A percentile compares a stretch with the other conserved stretches of the same genome.
phyloP scores from a whole-genome alignment of 1,140 invertebrate genomes.

The Notospermus geniculatus region DNA sequence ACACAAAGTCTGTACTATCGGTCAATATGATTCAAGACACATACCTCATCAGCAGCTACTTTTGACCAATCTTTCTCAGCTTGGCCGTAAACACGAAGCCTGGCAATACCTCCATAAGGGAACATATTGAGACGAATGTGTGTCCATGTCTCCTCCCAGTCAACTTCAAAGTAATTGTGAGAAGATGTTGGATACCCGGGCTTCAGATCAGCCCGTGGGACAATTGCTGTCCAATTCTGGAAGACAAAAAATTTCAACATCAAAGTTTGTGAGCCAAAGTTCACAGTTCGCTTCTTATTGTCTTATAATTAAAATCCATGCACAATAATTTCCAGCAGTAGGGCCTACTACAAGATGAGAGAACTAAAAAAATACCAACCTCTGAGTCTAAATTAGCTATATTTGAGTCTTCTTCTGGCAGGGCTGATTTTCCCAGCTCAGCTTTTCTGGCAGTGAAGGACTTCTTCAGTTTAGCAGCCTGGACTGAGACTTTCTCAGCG shows the following conservation, averaged over 20 bases:
- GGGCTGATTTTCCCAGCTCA: conserved; percentile 60
- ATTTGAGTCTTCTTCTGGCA: conserved; percentile 54
- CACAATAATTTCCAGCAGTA: not conserved
- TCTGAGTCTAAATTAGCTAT: conserved; percentile 59
- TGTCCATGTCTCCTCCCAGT: conserved; percentile 58
- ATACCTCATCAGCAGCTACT: conserved; percentile 24
- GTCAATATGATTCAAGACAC: no score
- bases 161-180: conserved; percentile 60
- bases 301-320: no score
- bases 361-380: conserved; percentile 28
- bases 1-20: no score
- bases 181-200: conserved; percentile 63
- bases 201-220: conserved; percentile 60
- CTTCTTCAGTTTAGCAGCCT: conserved; percentile 59
- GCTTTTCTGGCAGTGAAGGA: conserved; percentile 14
- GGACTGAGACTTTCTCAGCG: conserved; percentile 65
- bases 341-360: not conserved
- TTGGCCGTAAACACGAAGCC: conserved; percentile 64
- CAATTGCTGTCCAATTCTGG: conserved; percentile 63
- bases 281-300: no score
- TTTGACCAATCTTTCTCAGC: conserved; percentile 53
- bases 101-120: conserved; percentile 68
- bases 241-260: conserved; percentile 16
- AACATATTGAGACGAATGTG: conserved; percentile 66
- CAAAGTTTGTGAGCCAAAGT: not conserved